These are phyloP conservation scores for Drosophila fungiperda DNA, from an alignment of 2,888 invertebrate genomes.

Conservation along the genomic window DNA sequence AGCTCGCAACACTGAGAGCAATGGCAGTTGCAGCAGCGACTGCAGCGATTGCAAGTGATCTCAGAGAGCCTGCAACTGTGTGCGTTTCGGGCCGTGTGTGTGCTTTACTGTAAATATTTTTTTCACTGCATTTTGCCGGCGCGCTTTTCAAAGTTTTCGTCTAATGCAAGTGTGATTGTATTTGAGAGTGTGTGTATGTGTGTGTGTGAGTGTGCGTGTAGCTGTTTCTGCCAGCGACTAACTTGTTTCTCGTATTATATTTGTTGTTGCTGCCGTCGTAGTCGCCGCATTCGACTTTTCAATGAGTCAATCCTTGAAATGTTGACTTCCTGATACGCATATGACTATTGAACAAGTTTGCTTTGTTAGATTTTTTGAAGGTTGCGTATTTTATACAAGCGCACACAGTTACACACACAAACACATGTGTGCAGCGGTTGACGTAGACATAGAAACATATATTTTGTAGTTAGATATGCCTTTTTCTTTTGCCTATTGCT, in stretches of 20 bases:
- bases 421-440: constrained; percentile 41
- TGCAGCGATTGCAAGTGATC: constrained; percentile 69
- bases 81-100: constrained; percentile 17
- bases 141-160: constrained; percentile 70
- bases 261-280: constrained; percentile 40
- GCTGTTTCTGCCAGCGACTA: constrained; percentile 54
- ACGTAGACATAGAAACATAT: constrained; percentile 38
- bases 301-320: constrained; percentile 84
- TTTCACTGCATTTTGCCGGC: constrained; percentile 77
- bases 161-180: constrained; percentile 40
- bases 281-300: constrained; percentile 82
- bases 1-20: constrained; percentile 28
- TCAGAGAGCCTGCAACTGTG: constrained; percentile 28
- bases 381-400: constrained; percentile 81
- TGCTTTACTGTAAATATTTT: constrained; percentile 73
- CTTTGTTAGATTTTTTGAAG: constrained; percentile 83
- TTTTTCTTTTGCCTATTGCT: constrained; percentile 42
- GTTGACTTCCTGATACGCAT: constrained; percentile 84
- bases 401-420: constrained; percentile 27
- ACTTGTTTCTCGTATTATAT: constrained; percentile 68
- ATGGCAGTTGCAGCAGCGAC: constrained; percentile 32
- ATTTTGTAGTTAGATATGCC: constrained; percentile 62
- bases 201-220: constrained; percentile 31
- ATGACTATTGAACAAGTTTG: constrained; percentile 83
- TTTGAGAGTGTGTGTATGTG: constrained; percentile 14